Base-by-base conservation (phyloP, 2,113 vertebrate species). In the Oreamnos americanus region DNA sequence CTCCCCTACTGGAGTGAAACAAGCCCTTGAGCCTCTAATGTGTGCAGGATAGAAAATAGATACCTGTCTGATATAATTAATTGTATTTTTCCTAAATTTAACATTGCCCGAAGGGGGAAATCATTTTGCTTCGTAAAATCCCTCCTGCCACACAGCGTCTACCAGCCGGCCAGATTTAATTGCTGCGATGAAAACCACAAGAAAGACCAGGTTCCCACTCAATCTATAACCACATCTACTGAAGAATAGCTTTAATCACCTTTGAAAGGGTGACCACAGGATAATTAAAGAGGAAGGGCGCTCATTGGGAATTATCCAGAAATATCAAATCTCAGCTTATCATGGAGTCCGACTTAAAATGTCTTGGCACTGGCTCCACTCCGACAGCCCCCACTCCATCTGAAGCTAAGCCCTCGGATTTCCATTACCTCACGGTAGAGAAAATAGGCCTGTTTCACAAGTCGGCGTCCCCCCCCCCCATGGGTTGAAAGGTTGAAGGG, bases 281-380 rank as follows among this genome's bases (percentile, higher is more conserved):
- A 98, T 99, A 99, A 99, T 99, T 99, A 99, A 99, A 99, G 99
- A 99, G 99, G 99, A 99, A 99, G 98, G 99, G 98, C 98, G 98
- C 99, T 99, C 98, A 96, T 97, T 98, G 99, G 99, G 98, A 99
- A 98, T 99, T 98, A 99, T 98, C 98, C 98, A 97, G 98, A 99
- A 99, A 99, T 99, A 99, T 99, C 98, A 98, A 98, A 98, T 99
- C 98, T 98, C 99, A 96, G 96, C 97, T 99, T 98, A 98, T 99
- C 98, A 83, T 96, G 25, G 98, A 98, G 98, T 98, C 96, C 53
- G 76, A 98, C 98, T 98, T 98, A 97, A 98, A 99, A 98, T 97
- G 91, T 97, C 97, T 98, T 98, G 98, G 97, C 96, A 94, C 23
- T 93, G 97, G 88, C 83, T 98, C 95, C 92, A 83, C 53, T 93